Conservation (phyloP, 2,888 invertebrate genomes). For the Leptopilina syphax region DNA sequence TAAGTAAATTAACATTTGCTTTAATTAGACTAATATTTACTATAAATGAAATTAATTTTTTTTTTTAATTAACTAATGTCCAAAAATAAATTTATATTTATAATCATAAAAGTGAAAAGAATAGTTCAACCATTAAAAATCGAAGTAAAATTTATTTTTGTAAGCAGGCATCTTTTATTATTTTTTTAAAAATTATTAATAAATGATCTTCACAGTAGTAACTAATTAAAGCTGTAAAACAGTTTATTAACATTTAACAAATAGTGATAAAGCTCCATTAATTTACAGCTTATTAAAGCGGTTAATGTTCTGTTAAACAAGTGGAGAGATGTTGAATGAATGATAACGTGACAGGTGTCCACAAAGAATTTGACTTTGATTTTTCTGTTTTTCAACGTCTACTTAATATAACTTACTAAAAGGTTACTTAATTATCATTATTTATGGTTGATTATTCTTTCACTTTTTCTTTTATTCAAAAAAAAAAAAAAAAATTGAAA, state of each 20-base stretch:
- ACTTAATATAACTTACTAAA: background rate
- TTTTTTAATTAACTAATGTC: no score
- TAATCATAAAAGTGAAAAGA: no score
- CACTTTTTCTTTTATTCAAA: background rate
- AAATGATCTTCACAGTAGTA: background rate
- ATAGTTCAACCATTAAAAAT: no score
- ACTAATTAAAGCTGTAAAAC: background rate
- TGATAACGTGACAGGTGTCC: slow-evolving; percentile 9
- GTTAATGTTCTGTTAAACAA: slow-evolving; percentile 12
- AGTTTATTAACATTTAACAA: slow-evolving; percentile 14
- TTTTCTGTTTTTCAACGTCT: background rate
- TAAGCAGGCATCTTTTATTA: no score
- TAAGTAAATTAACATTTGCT: no score
- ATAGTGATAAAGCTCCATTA: background rate
- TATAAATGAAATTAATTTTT: no score
- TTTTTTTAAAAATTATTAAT: background rate
- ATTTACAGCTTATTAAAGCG: slow-evolving; percentile 11
- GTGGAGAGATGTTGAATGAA: slow-evolving; percentile 1
- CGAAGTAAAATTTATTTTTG: no score
- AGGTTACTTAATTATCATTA: slow-evolving; percentile 1
- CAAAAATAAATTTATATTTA: no score
- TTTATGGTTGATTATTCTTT: slow-evolving; percentile 9
- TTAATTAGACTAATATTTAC: no score
- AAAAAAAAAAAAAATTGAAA: background rate
- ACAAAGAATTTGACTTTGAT: background rate